Evolutionary conservation across 2,888 invertebrate species (phyloP), one percentile per base, ranked within the genome.

Genomic region (Zaprionus lineosus): DNA sequence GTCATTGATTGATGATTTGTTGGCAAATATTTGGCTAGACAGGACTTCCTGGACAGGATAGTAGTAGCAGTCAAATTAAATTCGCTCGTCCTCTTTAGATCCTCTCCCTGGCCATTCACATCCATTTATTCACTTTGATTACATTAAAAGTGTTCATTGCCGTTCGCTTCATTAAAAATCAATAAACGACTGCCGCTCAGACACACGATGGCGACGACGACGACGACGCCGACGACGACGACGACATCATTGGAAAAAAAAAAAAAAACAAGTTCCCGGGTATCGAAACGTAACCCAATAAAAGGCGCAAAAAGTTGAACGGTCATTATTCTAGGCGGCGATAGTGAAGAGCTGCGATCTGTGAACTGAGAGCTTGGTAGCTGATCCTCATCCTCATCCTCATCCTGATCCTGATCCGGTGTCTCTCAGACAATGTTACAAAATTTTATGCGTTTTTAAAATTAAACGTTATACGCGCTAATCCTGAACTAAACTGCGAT

Each of bases 161-260:
- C 68, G 68, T 67, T 69, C 64, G 84, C 67, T 87, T 88, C 87
- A 87, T 87, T 87, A 87, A 87, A 86, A 87, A 87, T 86, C 87
- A 87, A 87, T 86, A 88, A 87, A 86, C 77, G 73, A 65, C 58
- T 53, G 81, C 72, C 72, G 56, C 48, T 21, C n/a, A n/a, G n/a
- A n/a, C n/a, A n/a, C n/a, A n/a, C n/a, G n/a, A n/a, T n/a, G n/a
- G n/a, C n/a, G 15, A 11, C 62, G 41, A 39, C 41, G 24, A 8
- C 28, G 7, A 39, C 15, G 7, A 7, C 4, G 28, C 24, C 16
- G 8, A 37, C 8, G 24, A 24, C 8, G 24, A 24, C 8, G 21
- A 11, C 14, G 7, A 8, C 16, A 46, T 29, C 28, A 40, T 37
- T 9, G 16, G 14, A 26, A 31, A 11, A 15, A 24, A 18, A 15